Conservation (phyloP, 2,113 vertebrate genomes). For the Calidris pugnax region DNA sequence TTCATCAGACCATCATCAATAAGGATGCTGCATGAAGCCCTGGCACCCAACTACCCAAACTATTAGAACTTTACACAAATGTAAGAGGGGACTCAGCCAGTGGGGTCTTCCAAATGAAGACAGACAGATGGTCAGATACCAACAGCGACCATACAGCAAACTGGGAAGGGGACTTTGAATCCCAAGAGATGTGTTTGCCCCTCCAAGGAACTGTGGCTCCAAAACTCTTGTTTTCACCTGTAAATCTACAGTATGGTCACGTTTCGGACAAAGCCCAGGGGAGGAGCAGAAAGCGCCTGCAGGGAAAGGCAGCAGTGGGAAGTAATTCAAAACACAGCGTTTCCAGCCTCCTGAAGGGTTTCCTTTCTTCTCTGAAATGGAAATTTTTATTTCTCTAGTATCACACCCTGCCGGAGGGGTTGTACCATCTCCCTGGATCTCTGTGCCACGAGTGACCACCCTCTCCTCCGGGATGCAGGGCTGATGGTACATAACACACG, state of each 20-base stretch:
- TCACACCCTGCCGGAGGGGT: not conserved
- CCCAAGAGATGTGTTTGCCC: not conserved
- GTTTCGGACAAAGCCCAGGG: not conserved
- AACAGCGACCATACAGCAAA: accelerated
- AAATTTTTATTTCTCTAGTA: not conserved
- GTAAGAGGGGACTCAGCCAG: accelerated
- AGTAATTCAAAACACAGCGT: not conserved
- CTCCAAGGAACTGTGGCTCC: not conserved
- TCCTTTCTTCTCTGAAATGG: not conserved
- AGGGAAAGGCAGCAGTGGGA: not conserved
- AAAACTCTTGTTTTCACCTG: not conserved
- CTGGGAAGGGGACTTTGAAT: not conserved
- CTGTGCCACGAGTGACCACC: not conserved
- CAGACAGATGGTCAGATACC: not conserved
- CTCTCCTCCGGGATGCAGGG: not conserved
- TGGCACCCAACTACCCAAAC: not conserved
- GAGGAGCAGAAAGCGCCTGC: accelerated
- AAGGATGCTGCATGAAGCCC: not conserved
- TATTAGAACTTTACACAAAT: accelerated
- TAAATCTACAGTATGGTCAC: not conserved
- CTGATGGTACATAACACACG: not conserved
- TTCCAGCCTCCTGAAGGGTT: not conserved
- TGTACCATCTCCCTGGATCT: not conserved
- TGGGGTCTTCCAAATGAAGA: not conserved
- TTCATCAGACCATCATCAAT: not conserved